These are phyloP conservation scores for Drosophila ercepeae DNA, from an alignment of 1,140 invertebrate species.

Conservation along the genomic window DNA sequence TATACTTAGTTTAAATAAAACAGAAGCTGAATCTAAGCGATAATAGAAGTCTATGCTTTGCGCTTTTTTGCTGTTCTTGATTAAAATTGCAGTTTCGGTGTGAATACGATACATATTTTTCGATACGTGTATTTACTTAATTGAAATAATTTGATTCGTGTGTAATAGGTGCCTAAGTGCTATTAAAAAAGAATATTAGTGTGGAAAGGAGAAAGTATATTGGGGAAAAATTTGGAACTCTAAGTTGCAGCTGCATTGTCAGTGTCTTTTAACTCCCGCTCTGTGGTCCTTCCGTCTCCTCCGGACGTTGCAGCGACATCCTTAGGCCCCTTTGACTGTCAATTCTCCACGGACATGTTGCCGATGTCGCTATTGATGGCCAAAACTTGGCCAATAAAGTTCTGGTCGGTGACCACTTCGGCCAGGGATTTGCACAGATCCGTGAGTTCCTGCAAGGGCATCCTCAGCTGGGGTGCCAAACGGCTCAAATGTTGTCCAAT, in stretches of 20 bases:
- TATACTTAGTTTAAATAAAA: slow-evolving; percentile 53
- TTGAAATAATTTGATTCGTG: slow-evolving; percentile 54
- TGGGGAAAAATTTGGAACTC: slow-evolving; percentile 33
- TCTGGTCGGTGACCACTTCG: slow-evolving; percentile 88
- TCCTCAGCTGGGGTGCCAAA: slow-evolving; percentile 89
- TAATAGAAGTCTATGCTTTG: slow-evolving; percentile 51
- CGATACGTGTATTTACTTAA: slow-evolving; percentile 57
- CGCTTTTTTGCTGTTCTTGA: slow-evolving; percentile 29
- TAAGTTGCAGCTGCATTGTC: slow-evolving; percentile 67
- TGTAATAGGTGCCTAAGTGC: slow-evolving; percentile 53
- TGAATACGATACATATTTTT: slow-evolving; percentile 40
- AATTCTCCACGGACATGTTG: slow-evolving; percentile 90
- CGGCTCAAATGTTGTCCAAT: slow-evolving; percentile 87
- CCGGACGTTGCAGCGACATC: slow-evolving; percentile 53
- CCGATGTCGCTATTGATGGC: slow-evolving; percentile 90
- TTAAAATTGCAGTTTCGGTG: slow-evolving; percentile 24
- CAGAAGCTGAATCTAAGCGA: slow-evolving; percentile 50
- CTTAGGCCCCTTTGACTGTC: slow-evolving; percentile 84
- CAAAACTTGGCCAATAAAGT: slow-evolving; percentile 89
- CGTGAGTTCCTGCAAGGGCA: slow-evolving; percentile 87
- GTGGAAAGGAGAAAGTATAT: slow-evolving; percentile 55
- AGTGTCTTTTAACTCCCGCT: slow-evolving; percentile 34
- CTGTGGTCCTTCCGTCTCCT: slow-evolving; percentile 12
- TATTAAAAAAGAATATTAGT: slow-evolving; percentile 52
- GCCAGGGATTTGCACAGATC: slow-evolving; percentile 87